Base-by-base conservation (phyloP, 1,140 invertebrate species). In the Habropoda laboriosa region DNA sequence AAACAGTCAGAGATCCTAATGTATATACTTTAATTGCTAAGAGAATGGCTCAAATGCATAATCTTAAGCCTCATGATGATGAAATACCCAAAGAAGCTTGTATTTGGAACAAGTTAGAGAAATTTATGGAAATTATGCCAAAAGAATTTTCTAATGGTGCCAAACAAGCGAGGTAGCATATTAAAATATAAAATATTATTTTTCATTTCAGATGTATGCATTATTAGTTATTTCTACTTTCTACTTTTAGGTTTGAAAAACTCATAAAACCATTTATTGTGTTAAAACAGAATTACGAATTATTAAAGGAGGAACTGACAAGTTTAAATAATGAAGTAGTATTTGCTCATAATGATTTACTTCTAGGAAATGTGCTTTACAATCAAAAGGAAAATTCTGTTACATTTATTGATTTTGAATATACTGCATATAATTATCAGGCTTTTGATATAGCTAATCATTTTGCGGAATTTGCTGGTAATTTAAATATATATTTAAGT, bases 361-460 rank as follows among this genome's bases (percentile, higher is more conserved):
- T 99, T 81, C 94, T 99, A 77, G 97, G 96, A 87, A 99, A 99
- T 93, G 96, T 99, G 74, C 95, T 99, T 68, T 96, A 96, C 89
- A 95, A 97, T 88, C 91, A 96, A 89, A 93, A 95, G 76, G 94
- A 95, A 87, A 94, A 95, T 85, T 94, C 94, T 83, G 95, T 99
- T 5, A 96, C 95, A 30, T 99, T 99, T 91, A 99, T 99, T 87
- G 99, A 99, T 93, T 99, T 98, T 93, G 99, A 99, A 92, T 99
- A 99, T 93, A 97, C 97, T 10, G 96, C 95, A 77, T 96, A 96
- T 87, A 99, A 99, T 93, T 99, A 97, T 93, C 97, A 98, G 92
- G 96, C 98, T 1, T 99, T 95, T 93, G 99, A 99, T 93, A 98
- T 99, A 91, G 99, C 96, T 21, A 99, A 99, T 94, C 98, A 99